Evolutionary conservation across 2,888 invertebrate genomes (phyloP), one percentile per base, ranked within the genome.

Genomic region (Cerastis leucographa): DNA sequence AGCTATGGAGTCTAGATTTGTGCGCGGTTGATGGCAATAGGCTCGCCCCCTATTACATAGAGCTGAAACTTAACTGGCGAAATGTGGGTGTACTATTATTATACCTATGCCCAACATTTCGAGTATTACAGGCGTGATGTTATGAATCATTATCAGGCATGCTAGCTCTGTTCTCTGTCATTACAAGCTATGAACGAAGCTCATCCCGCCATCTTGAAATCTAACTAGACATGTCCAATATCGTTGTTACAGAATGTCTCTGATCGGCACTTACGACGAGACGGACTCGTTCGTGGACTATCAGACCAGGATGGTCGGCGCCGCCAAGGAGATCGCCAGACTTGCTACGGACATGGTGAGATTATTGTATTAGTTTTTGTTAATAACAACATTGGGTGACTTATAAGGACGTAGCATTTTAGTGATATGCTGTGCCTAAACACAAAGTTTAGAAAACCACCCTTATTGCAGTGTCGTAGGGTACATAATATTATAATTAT

Each of bases 231-330:
- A 35, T 59, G 9, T 2, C 5, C 6, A 1, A 19, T 70, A 0
- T 74, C 0, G 74, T 85, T 87, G 87, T 89, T 74, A 0, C 92
- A 97, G 97, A 81, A 97, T 97, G 93, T 98, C 98, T 0, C 95
- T 98, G 14, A 95, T 98, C 78, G 98, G 98, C 4, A 97, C 97
- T 0, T 97, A 97, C 88, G 97, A 97, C 67, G 97, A 97, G 88
- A 97, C 97, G 0, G 98, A 98, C 85, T 97, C 97, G 66, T 99
- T 98, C 94, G 99, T 99, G 6, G 99, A 99, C 96, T 99, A 99
- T 93, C 99, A 99, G 96, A 99, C 99, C 0, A 97, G 99, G 81
- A 99, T 99, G 99, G 99, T 99, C 44, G 98, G 98, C 84, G 97
- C 98, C 67, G 98, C 99, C 42, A 99, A 99, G 95, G 99, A 99